These are phyloP conservation scores for Tetragonisca angustula DNA, from an alignment of 2,888 invertebrate species.

Conservation along the genomic window DNA sequence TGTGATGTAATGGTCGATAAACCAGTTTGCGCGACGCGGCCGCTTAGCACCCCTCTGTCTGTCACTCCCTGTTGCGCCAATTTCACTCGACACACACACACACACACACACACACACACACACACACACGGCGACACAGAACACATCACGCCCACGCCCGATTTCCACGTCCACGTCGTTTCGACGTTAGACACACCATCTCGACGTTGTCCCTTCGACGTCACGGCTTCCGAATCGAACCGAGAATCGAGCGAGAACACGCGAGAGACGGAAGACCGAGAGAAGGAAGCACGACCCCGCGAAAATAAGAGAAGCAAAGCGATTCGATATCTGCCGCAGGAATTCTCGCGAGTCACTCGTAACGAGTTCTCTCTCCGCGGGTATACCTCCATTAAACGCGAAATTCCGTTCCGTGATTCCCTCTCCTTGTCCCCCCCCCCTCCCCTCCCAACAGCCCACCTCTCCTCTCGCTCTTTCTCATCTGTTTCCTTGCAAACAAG, in stretches of 20 bases:
- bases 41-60: slow-evolving; percentile 23
- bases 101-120: no score
- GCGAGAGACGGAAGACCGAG: neutral
- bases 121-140: no score
- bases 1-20: slow-evolving; percentile 72
- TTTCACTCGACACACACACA: neutral
- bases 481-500: slow-evolving; percentile 70
- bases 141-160: neutral
- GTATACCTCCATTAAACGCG: slow-evolving; percentile 82
- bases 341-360: slow-evolving; percentile 67
- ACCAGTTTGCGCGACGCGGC: slow-evolving; percentile 67
- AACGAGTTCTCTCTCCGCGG: slow-evolving; percentile 64
- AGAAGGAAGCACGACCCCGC: slow-evolving; percentile 20
- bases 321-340: slow-evolving; percentile 65
- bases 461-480: slow-evolving; percentile 69
- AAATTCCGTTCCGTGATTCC: slow-evolving; percentile 81
- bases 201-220: no score
- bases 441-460: slow-evolving; percentile 45
- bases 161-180: neutral
- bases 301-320: slow-evolving; percentile 52
- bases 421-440: slow-evolving; percentile 57
- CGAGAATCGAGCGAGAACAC: slow-evolving; percentile 5
- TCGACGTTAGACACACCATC: neutral
- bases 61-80: neutral
- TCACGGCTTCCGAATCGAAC: neutral